Percentiles rank a stretch among this genome's conserved stretches.
These are phyloP conservation scores for Drosophila sp. DNA, from an alignment of 1,140 invertebrate species.

Conservation along the genomic window DNA sequence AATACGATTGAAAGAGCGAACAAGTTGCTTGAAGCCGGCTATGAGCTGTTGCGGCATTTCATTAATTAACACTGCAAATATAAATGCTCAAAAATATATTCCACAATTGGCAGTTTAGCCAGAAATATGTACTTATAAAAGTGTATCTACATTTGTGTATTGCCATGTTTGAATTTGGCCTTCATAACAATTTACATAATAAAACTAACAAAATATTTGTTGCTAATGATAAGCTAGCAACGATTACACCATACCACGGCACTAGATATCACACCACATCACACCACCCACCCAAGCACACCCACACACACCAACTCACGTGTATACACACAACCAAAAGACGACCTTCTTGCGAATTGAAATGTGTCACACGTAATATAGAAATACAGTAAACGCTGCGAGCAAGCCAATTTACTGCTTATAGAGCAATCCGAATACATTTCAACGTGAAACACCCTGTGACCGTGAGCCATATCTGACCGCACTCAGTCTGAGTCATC, in stretches of 20 bases:
- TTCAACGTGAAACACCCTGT: conserved; percentile 44
- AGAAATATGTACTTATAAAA: conserved; percentile 7
- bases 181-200: conserved; percentile 56
- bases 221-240: conserved; percentile 41
- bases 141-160: conserved; percentile 17
- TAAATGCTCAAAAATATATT: conserved; percentile 4
- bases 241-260: conserved; percentile 6
- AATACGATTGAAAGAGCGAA: neutral
- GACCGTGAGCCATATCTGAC: conserved; percentile 22
- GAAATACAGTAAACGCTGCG: conserved; percentile 17
- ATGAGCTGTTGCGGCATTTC: conserved; percentile 39
- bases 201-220: conserved; percentile 53
- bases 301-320: conserved; percentile 1
- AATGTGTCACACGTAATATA: conserved; percentile 48
- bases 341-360: conserved; percentile 41
- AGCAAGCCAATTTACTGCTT: conserved; percentile 18
- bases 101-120: conserved; percentile 17
- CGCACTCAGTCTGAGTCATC: neutral
- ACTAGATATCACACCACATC: neutral
- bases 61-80: conserved; percentile 42
- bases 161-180: conserved; percentile 46
- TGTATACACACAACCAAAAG: conserved; percentile 7
- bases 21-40: conserved; percentile 10
- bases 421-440: conserved; percentile 18
- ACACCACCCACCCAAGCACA: conserved; percentile 25